Base-by-base conservation (phyloP, 2,113 vertebrate genomes). In the Salvelinus alpinus region DNA sequence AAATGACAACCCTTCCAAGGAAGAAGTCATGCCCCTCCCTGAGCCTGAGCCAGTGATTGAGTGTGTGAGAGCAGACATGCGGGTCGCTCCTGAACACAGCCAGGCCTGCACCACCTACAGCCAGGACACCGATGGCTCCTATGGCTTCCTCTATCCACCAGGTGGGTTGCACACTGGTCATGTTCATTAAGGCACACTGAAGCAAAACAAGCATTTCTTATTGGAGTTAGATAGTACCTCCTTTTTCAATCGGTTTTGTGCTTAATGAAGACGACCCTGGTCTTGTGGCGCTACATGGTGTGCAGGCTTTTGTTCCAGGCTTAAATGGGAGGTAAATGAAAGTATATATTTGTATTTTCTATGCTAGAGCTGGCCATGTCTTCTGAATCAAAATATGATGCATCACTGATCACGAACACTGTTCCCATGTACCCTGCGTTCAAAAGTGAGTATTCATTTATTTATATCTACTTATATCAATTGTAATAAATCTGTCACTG, bases 351-450 rank as follows among this genome's bases (percentile, higher is more conserved):
- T 73, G n/a, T 62, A 16, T 64, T 14, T 86, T 13, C 82, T 7
- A 89, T 78, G 88, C 83, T 94, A 99, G 97, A 96, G 87, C 86
- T 97, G 84, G 96, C 96, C n/a, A 94, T 93, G 1, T 96, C 95
- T 29, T 80, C 92, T 22, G 95, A 96, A 87, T 93, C 96, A 82
- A 97, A 94, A 91, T 95, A 95, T 0, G 95, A 99, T 22, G 93
- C 97, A 8, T 95, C 95, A 1, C 94, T 99, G 73, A 94, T 98
- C 90, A 98, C 97, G 80, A 99, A 99, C 86, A 93, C 96, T 0
- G 95, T 96, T 54, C 97, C 98, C 51, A 96, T 99, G 95, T 98
- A 95, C 80, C 95, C 94, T 2, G 96, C 96, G 59, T 99, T 99
- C 89, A 97, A 96, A 92, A 95, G 98, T 99, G 92, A 96, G 98